Evolutionary conservation across 2,113 vertebrate species (phyloP), one percentile per base, ranked within the genome.

Genomic region (Pungitius pungitius): DNA sequence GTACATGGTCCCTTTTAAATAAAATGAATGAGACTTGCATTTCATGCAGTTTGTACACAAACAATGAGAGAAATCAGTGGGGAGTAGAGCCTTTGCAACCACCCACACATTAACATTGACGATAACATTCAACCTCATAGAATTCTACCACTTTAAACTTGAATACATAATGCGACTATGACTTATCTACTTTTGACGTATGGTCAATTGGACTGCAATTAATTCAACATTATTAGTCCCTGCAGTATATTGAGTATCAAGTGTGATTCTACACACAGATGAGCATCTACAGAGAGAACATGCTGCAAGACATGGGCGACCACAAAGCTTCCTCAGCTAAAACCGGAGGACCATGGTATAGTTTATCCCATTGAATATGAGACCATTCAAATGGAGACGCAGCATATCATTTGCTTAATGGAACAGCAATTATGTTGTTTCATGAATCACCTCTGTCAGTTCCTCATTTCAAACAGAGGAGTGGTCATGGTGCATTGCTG

Each of bases 401-500:
- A 79, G 51, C 61, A 37, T 61, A 54, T 52, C 64, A 60, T 39
- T 64, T 52, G 60, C 81, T 45, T 49, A 77, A 81, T 68, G 39
- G 63, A 77, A 66, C 45, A 73, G 45, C 51, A 69, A 70, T 75
- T 49, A 62, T 24, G n/a, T 24, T 42, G 51, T 75, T 54, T 43
- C 64, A 56, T 75, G 37, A 84, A 76, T 73, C 45, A 63, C 26
- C 17, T 49, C 39, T 64, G 45, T 69, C 62, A 64, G 74, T 72
- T 72, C 57, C 56, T 62, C n/a, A 22, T 70, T 78, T 78, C 27
- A 63, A 63, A 69, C 8, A 45, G 45, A 64, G 42, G 33, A 47
- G 51, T 58, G 61, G 42, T 71, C 24, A 70, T 80, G 80, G 62
- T 72, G 69, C 82, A 82, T 40, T 57, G 59, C 74, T 75, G 74